These are phyloP conservation scores for Pollenia angustigena DNA, from an alignment of 2,888 invertebrate species.

Conservation along the genomic window DNA sequence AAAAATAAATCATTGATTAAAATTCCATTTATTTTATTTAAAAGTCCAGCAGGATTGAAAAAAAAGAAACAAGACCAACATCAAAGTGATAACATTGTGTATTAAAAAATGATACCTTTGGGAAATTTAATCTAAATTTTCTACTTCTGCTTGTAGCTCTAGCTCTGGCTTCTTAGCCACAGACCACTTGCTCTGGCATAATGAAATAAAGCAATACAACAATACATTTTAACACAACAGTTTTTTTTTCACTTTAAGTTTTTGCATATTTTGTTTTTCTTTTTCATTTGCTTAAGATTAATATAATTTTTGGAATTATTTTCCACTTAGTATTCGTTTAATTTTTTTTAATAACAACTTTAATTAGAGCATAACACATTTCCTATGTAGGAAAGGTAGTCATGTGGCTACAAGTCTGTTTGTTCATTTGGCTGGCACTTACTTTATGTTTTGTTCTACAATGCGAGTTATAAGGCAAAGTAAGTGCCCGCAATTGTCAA, in stretches of 20 bases:
- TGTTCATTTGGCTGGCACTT: constrained; percentile 23
- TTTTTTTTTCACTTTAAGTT: background rate
- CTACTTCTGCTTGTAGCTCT: background rate
- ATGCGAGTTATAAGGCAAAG: background rate
- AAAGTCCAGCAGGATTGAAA: background rate
- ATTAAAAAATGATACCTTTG: constrained; percentile 63
- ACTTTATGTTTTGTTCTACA: constrained; percentile 18
- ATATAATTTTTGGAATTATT: background rate
- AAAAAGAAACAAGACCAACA: constrained; percentile 25
- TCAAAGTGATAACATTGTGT: constrained; percentile 54
- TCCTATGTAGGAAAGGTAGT: background rate
- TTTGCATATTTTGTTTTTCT: background rate
- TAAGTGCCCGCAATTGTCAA: constrained; percentile 29
- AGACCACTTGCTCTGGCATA: constrained; percentile 31
- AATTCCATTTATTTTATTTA: background rate
- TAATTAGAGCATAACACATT: constrained; percentile 25
- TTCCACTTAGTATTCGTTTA: background rate
- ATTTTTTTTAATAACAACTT: constrained; percentile 48
- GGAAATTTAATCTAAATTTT: constrained; percentile 60
- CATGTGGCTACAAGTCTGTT: constrained; percentile 16
- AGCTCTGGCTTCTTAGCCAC: constrained; percentile 11
- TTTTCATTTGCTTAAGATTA: background rate
- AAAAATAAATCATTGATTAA: constrained; percentile 35
- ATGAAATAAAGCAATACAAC: background rate
- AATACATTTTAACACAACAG: constrained; percentile 1